These are phyloP conservation scores for Andricus grossulariae DNA, from an alignment of 1,140 invertebrate species.

Conservation along the genomic window DNA sequence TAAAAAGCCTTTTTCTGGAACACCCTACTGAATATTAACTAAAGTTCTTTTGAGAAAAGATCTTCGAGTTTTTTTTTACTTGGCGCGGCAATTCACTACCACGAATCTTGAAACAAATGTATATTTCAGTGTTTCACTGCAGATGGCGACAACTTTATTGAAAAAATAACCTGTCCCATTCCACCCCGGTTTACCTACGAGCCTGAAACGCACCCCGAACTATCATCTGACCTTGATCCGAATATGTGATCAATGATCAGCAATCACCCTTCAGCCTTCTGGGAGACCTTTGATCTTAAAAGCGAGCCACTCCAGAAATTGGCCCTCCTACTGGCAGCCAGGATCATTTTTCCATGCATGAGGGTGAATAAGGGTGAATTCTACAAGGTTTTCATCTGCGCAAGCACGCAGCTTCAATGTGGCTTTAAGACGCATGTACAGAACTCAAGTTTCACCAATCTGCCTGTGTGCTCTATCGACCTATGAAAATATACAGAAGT, in stretches of 20 bases:
- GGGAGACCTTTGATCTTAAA: not conserved
- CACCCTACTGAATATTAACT: too few relatives aligned
- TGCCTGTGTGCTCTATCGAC: slow-evolving; percentile 27
- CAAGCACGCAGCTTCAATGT: slow-evolving; percentile 9
- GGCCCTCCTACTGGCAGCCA: not conserved
- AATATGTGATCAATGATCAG: not conserved
- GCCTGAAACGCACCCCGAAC: not conserved
- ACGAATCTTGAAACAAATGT: too few relatives aligned
- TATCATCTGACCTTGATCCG: not conserved
- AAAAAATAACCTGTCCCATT: too few relatives aligned
- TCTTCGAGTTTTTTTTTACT: too few relatives aligned
- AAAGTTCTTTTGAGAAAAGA: too few relatives aligned
- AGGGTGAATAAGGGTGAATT: not conserved
- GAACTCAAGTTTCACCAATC: slow-evolving; percentile 1
- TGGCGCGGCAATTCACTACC: too few relatives aligned
- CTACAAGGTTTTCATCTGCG: not conserved
- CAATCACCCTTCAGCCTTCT: not conserved
- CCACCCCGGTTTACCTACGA: too few relatives aligned
- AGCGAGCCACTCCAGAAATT: not conserved
- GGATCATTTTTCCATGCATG: not conserved
- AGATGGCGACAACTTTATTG: too few relatives aligned
- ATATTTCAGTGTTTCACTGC: too few relatives aligned
- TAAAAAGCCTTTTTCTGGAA: too few relatives aligned
- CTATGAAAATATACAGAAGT: not conserved
- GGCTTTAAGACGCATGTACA: slow-evolving; percentile 5